phyloP scores from a whole-genome alignment of 2,888 invertebrate genomes.

The Drosophila vallismaia region DNA sequence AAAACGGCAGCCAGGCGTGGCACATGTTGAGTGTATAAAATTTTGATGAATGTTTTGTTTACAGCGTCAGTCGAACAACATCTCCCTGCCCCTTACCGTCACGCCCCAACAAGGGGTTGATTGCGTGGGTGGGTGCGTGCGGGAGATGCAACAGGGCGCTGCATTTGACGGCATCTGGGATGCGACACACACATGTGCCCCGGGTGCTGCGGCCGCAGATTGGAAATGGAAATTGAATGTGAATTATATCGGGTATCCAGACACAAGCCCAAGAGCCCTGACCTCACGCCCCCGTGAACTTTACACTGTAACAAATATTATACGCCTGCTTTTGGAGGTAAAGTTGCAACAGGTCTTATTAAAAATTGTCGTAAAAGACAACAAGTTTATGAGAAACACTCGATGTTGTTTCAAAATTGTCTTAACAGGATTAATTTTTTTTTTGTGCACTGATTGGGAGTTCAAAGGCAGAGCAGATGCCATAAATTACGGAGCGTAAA shows the following conservation, averaged over 20 bases:
- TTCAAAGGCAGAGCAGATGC: slow-evolving; percentile 42
- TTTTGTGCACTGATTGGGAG: background rate
- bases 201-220: slow-evolving; percentile 49
- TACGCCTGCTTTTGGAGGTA: too few species aligned
- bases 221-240: slow-evolving; percentile 69
- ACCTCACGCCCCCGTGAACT: slow-evolving; percentile 54
- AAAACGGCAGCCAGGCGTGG: slow-evolving; percentile 42
- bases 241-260: slow-evolving; percentile 65
- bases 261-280: slow-evolving; percentile 28
- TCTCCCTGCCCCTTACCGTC: background rate
- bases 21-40: slow-evolving; percentile 77
- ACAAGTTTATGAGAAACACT: background rate
- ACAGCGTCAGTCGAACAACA: slow-evolving; percentile 41
- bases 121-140: slow-evolving; percentile 23
- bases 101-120: slow-evolving; percentile 52
- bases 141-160: slow-evolving; percentile 9
- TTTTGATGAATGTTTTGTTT: slow-evolving; percentile 78
- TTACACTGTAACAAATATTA: slow-evolving; percentile 10
- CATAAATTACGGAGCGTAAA: slow-evolving; percentile 68
- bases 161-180: slow-evolving; percentile 53
- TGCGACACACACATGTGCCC: slow-evolving; percentile 61
- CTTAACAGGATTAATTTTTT: background rate
- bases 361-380: too few species aligned
- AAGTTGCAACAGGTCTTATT: too few species aligned
- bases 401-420: background rate